phyloP scores from a whole-genome alignment of 2,113 vertebrate species.

The Struthio camelus region DNA sequence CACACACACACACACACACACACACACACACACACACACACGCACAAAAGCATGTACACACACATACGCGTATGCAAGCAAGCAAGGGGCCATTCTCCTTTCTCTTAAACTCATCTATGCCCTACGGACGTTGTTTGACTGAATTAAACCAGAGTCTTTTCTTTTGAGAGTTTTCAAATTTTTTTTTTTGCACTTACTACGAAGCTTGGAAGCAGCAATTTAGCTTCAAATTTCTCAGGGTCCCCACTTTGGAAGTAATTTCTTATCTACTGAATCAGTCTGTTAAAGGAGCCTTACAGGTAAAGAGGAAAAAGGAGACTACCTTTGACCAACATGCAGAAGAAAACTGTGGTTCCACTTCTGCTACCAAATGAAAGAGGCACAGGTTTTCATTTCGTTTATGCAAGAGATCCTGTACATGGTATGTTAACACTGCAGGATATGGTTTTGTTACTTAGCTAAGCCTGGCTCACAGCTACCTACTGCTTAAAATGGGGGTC shows the following conservation, averaged over 20 bases:
- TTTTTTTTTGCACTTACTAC: neutral
- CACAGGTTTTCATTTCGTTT: neutral
- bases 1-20: neutral
- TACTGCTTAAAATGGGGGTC: neutral
- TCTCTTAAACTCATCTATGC: neutral
- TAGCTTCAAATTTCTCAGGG: neutral
- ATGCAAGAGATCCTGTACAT: neutral
- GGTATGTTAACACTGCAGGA: neutral
- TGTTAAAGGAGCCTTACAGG: neutral
- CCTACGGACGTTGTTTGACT: neutral
- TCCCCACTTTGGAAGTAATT: neutral
- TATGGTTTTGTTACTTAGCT: neutral
- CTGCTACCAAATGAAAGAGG: neutral
- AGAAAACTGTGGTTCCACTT: neutral
- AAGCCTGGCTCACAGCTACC: too few relatives aligned
- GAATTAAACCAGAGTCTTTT: neutral
- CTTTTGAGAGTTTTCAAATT: neutral
- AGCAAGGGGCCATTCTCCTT: neutral
- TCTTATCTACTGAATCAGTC: neutral
- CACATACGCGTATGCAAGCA: neutral
- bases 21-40: rapidly evolving
- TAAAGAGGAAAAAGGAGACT: neutral
- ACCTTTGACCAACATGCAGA: neutral
- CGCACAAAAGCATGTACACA: neutral
- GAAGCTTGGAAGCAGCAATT: neutral